Base-by-base conservation (phyloP, 2,888 invertebrate genomes). In the Ommatoiulus sabulosus region DNA sequence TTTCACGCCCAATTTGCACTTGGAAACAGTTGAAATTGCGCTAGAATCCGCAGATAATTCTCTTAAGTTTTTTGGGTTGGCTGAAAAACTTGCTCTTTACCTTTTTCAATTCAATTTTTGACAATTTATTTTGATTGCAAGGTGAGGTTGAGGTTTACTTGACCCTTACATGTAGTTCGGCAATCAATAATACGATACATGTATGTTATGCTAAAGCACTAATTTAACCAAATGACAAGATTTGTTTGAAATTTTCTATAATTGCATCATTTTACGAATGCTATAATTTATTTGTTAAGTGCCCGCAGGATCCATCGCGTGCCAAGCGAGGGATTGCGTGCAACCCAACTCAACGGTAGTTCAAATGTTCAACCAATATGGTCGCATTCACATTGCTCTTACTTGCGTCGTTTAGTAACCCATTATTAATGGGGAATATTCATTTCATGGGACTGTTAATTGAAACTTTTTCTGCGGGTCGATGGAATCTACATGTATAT, bases 211-310 rank as follows among this genome's bases (percentile, higher is more conserved):
- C 12, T 12, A 72, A 72, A 72, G 72, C 72, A 24, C 72, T 24
- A 72, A 72, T 72, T 72, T 72, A 20, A 72, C 72, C 72, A n/a
- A 72, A 72, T 24, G n/a, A 10, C 72, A 24, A 72, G 72, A 72
- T 72, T 72, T 24, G 24, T 72, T 24, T 24, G 72, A 72, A 72
- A 24, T 72, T 72, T 24, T 24, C 24, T 72, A 72, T 72, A 72
- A 72, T 72, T 72, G 24, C 72, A 72, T 24, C 72, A 6, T 72
- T 24, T 24, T 72, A 72, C 12, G 24, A 72, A 72, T 72, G 72
- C 72, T 72, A 24, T 72, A 72, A 72, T 72, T 35, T 35, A 35
- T 35, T 72, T 72, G 72, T 72, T 72, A 72, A 72, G 72, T 72
- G 72, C 72, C 10, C 24, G 7, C 72, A 24, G 24, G 20, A 72